Percentiles rank a stretch among this genome's conserved stretches.
Conservation (phyloP, 1,140 invertebrate species). For the Drosophila arizonae region DNA sequence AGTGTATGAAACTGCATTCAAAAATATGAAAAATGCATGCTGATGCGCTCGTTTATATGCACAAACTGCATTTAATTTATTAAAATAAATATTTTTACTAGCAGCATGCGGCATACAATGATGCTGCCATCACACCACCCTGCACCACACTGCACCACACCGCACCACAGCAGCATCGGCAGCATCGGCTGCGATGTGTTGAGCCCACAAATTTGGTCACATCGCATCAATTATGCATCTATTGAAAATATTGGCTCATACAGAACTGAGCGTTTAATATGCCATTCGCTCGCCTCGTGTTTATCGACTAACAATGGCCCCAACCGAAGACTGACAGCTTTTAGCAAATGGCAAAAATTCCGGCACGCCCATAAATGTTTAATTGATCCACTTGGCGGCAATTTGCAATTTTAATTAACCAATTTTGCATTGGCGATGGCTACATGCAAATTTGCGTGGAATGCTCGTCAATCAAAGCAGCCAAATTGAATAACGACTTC, state of each 20-base stretch:
- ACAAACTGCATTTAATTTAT: slow-evolving; percentile 76
- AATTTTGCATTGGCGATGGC: slow-evolving; percentile 29
- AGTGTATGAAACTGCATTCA: slow-evolving; percentile 62
- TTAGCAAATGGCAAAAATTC: slow-evolving; percentile 27
- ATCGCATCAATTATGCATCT: slow-evolving; percentile 37
- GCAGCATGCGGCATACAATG: background rate
- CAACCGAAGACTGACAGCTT: slow-evolving; percentile 42
- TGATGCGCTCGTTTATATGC: slow-evolving; percentile 76
- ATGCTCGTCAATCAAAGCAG: slow-evolving; percentile 9
- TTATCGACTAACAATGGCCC: background rate
- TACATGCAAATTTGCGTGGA: slow-evolving; percentile 19
- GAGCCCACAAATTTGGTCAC: slow-evolving; percentile 24
- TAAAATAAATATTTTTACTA: slow-evolving; percentile 64
- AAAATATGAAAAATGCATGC: slow-evolving; percentile 71
- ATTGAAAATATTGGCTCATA: slow-evolving; percentile 20
- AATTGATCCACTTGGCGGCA: slow-evolving; percentile 22
- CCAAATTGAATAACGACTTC: slow-evolving; percentile 29
- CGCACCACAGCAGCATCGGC: background rate
- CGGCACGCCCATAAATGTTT: slow-evolving; percentile 37
- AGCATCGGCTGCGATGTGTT: background rate
- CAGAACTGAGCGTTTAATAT: slow-evolving; percentile 42
- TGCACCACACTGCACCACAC: background rate
- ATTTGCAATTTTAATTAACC: slow-evolving; percentile 47
- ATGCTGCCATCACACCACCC: background rate
- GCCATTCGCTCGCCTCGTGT: slow-evolving; percentile 14